Base-by-base conservation (phyloP, 2,797 vertebrate genomes). In the Tapera naevia region DNA sequence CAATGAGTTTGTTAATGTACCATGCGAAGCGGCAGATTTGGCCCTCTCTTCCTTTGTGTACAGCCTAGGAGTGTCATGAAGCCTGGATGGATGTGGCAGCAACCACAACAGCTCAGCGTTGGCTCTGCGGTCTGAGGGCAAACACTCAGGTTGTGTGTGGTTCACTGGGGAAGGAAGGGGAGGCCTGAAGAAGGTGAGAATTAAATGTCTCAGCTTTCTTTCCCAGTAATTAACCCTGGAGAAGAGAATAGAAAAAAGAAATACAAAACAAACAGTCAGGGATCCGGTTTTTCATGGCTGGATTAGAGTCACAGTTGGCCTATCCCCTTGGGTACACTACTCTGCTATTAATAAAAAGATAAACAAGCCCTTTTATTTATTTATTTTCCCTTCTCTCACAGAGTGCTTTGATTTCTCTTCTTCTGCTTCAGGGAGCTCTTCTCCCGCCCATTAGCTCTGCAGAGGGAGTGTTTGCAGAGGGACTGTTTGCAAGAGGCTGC, bases 301-400 rank as follows among this genome's bases (percentile, higher is more conserved):
- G 78, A 94, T 94, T 93, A 93, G 86, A 95, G 90, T 86, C 92
- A 94, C 95, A 90, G 84, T 91, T 94, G 94, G 83, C 79, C 88
- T 94, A 37, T 62, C 54, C 95, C 72, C 78, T 78, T 72, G 88
- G 93, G 95, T 96, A 48, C 57, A 43, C 46, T 82, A 46, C 54
- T 94, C 67, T 87, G 90, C 95, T 96, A 94, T 94, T 96, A 96
- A 96, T 92, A 96, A 95, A 95, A 94, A 90, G 89, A 94, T 94
- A 96, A 96, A 96, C 95, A 94, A 93, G 86, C 35, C 39, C 5
- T 19, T 95, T 96, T 96, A 93, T 95, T 96, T 95, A 94, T 95
- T 95, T 96, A 86, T 96, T 94, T 95, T 50, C 46, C 54, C 61
- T 75, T 53, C 57, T 82, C 21, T 92, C 74, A 23, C 71, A 39